These are phyloP conservation scores for Felis catus DNA, from an alignment of 2,113 vertebrate species.

Conservation along the genomic window DNA sequence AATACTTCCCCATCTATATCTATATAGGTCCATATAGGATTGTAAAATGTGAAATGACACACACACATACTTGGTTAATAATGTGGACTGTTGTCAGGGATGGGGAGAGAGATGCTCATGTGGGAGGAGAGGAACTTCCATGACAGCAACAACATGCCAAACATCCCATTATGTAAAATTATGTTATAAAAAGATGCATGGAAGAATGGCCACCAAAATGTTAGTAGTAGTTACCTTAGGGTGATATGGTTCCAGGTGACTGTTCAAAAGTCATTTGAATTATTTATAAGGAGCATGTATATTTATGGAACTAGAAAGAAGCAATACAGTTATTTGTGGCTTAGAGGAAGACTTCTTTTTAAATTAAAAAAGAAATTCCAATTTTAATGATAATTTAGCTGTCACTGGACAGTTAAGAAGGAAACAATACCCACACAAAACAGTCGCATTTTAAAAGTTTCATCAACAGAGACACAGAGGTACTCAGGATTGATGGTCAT, in stretches of 20 bases:
- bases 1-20: not conserved
- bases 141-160: not conserved
- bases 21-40: not conserved
- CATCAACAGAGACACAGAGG: not conserved
- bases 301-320: not conserved
- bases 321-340: not conserved
- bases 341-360: not conserved
- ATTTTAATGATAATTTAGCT: constrained; percentile 32
- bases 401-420: not conserved
- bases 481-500: constrained; percentile 65
- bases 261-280: not conserved
- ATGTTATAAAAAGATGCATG: not conserved
- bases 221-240: not conserved
- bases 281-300: not conserved
- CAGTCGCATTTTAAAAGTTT: not conserved
- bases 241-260: not conserved
- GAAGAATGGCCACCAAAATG: not conserved
- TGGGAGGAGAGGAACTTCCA: not conserved
- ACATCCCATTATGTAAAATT: not conserved
- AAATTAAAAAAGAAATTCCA: constrained; percentile 8
- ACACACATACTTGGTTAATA: not conserved
- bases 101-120: not conserved
- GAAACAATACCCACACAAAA: not conserved
- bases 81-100: not conserved
- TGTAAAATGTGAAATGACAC: not conserved